Conservation (phyloP, 2,888 invertebrate species). For the Acanthosepion pharaonis region DNA sequence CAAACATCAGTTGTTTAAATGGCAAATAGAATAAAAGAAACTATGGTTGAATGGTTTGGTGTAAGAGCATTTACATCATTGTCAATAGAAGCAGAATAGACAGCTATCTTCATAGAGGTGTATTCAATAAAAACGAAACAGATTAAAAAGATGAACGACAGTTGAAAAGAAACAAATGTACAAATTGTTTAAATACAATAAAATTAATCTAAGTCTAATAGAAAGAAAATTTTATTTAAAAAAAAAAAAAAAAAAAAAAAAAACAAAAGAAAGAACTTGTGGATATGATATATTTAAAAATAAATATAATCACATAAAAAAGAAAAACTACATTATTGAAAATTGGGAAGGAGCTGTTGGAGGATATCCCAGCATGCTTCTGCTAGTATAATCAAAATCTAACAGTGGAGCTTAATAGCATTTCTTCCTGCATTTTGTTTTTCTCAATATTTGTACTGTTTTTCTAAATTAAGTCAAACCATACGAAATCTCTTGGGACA, state of each 20-base stretch:
- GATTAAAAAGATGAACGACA: not conserved
- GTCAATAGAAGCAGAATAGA: no score
- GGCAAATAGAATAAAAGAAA: no score
- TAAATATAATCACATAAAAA: not conserved
- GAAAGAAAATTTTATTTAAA: not conserved
- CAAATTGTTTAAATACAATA: not conserved
- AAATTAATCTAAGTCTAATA: not conserved
- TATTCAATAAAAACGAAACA: not conserved
- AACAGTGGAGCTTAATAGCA: not conserved
- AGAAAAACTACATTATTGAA: not conserved
- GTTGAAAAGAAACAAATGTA: not conserved
- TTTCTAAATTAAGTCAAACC: slow-evolving; percentile 8
- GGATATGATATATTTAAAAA: not conserved
- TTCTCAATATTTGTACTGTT: not conserved
- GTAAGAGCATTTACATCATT: no score
- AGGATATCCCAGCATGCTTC: not conserved
- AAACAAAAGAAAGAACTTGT: not conserved
- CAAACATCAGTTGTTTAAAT: no score
- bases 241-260: not conserved
- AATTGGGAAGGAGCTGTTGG: not conserved
- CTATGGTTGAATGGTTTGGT: no score
- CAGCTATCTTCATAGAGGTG: not conserved
- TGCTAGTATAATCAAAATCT: not conserved
- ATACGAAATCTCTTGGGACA: not conserved
- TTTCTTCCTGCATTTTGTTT: not conserved